phyloP scores from a whole-genome alignment of 1,140 invertebrate genomes.

The Nephila pilipes region DNA sequence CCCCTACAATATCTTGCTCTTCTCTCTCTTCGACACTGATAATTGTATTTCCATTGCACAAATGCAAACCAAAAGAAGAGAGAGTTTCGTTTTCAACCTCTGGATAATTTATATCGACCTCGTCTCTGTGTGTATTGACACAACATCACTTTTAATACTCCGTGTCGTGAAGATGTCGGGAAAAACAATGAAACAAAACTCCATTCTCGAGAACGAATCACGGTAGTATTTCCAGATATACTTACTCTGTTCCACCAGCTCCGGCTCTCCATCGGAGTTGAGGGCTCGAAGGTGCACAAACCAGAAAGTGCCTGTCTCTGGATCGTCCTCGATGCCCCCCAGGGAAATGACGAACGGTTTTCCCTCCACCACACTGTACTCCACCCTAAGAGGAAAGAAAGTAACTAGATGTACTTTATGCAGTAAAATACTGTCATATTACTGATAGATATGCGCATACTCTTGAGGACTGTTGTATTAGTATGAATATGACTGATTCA shows the following conservation, averaged over 20 bases:
- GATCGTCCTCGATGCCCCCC: neutral
- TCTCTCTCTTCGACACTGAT: too few species aligned
- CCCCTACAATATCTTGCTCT: too few species aligned
- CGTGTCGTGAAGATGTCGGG: too few species aligned
- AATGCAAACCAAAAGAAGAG: too few species aligned
- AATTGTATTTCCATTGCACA: too few species aligned
- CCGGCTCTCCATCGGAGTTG: neutral
- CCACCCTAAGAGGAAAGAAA: neutral
- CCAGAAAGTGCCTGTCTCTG: neutral
- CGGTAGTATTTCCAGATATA: too few species aligned
- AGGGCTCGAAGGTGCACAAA: neutral
- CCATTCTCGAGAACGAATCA: too few species aligned
- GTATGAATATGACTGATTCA: neutral
- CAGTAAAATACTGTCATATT: neutral
- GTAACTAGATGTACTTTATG: neutral
- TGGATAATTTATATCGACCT: too few species aligned
- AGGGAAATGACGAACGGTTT: constrained; percentile 1
- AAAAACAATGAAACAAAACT: too few species aligned
- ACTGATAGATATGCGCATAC: neutral
- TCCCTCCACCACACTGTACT: neutral
- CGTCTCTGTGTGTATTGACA: too few species aligned
- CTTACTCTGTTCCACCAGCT: neutral
- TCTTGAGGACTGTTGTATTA: neutral
- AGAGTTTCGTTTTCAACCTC: too few species aligned
- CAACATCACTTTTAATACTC: too few species aligned